Evolutionary conservation across 1,140 invertebrate species (phyloP).

Genomic region (Gryon sp.): DNA sequence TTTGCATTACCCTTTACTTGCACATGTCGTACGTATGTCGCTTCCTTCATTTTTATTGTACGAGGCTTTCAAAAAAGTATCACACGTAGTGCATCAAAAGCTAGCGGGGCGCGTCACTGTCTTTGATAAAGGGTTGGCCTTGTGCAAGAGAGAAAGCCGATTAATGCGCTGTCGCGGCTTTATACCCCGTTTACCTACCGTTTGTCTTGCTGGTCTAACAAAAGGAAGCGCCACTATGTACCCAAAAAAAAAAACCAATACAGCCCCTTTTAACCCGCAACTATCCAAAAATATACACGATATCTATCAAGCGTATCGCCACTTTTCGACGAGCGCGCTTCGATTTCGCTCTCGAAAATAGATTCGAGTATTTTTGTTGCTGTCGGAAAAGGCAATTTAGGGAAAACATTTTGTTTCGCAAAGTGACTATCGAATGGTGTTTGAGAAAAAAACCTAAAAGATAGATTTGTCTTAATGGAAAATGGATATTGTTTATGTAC

Average conservation of each 20-base stretch:
- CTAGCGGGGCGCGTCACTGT: slow-evolving; percentile 31
- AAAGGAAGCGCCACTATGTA: background rate
- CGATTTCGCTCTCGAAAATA: slow-evolving; percentile 1
- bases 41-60: slow-evolving; percentile 38
- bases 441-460: too few species aligned
- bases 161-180: slow-evolving; percentile 55
- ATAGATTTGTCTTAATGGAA: too few species aligned
- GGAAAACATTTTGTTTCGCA: too few species aligned
- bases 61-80: slow-evolving; percentile 49
- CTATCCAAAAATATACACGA: slow-evolving; percentile 1
- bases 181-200: slow-evolving; percentile 32
- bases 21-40: slow-evolving; percentile 10
- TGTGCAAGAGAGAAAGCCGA: slow-evolving; percentile 39
- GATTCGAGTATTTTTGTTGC: background rate
- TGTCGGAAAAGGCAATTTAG: too few species aligned
- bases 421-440: too few species aligned
- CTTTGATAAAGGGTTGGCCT: slow-evolving; percentile 47
- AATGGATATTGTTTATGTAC: too few species aligned
- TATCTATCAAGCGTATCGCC: slow-evolving; percentile 1
- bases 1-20: slow-evolving; percentile 34
- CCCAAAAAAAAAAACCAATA: background rate
- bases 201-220: slow-evolving; percentile 11
- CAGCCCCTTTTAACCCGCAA: background rate
- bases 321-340: slow-evolving; percentile 3
- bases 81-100: slow-evolving; percentile 52